Base-by-base conservation (phyloP, 2,113 vertebrate species). In the Morone saxatilis region DNA sequence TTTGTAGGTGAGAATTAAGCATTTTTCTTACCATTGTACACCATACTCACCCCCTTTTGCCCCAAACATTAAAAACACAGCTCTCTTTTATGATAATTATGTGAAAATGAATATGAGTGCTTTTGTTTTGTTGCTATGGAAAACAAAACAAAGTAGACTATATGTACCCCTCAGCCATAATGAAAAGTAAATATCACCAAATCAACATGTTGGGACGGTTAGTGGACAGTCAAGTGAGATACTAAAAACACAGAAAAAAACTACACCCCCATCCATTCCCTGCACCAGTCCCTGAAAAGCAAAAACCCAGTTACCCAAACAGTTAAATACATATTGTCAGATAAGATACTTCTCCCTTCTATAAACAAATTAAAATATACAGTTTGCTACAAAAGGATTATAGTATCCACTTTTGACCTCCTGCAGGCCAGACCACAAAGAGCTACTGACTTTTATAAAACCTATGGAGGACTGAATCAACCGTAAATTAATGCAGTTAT, bases 281-380 rank as follows among this genome's bases (percentile, higher is more conserved):
- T 7, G 0, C 47, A 67, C 22, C 2, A 31, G 4, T 25, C 41
- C 36, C 40, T 82, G 19, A 73, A 47, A 66, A 53, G 4, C 22
- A 60, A 45, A 47, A 72, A 63, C 70, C 38, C 20, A 61, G 25
- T 38, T 25, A 38, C 20, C 25, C 14, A 79, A 76, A 79, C 16
- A 83, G 1, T 71, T 83, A 56, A 76, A 84, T 77, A 61, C 22
- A 65, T 71, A 45, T 66, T 22, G n/a, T 79, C 16, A 85, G 51
- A 68, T 78, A 41, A 61, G 31, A 77, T n/a, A 48, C 81, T 19
- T 77, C n/a, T 76, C 7, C 20, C 14, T 69, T 71, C 14, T 80
- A 70, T 71, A 57, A 74, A 70, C 48, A 82, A 71, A 43, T 50
- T 75, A 19, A 1, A 47, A 57, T 73, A 84, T 12, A 81, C 56